These are phyloP conservation scores for Leptarthrus brevirostris DNA, from an alignment of 2,888 invertebrate genomes.

Conservation along the genomic window DNA sequence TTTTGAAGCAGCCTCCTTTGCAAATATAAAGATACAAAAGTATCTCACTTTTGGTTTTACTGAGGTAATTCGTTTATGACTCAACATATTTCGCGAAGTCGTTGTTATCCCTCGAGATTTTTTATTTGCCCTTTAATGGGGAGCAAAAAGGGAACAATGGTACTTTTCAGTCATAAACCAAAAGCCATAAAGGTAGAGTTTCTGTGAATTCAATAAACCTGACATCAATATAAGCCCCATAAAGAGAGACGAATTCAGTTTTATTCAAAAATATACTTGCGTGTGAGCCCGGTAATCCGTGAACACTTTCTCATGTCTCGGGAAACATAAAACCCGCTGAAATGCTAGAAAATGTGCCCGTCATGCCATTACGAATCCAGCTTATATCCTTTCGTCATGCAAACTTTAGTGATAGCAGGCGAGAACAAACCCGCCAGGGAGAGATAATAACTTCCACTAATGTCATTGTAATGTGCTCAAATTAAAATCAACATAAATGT, in stretches of 20 bases:
- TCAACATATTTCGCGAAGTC: not conserved
- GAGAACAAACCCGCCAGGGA: not conserved
- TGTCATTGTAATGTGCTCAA: conserved; percentile 3
- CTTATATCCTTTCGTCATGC: conserved; percentile 20
- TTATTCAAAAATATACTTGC: conserved; percentile 11
- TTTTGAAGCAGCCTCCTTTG: too few relatives aligned
- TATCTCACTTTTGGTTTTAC: too few relatives aligned
- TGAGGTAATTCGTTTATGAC: not conserved
- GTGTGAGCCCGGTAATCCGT: not conserved
- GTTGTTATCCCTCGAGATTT: not conserved
- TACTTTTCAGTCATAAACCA: not conserved
- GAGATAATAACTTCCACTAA: conserved; percentile 34
- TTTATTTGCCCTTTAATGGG: conserved; percentile 13
- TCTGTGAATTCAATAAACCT: conserved; percentile 21
- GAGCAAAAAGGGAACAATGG: not conserved
- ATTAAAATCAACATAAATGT: not conserved
- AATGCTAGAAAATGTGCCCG: conserved; percentile 18
- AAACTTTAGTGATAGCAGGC: conserved; percentile 9
- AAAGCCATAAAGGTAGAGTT: conserved; percentile 18
- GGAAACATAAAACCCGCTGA: conserved; percentile 23
- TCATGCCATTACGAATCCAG: conserved; percentile 21
- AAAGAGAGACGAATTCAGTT: conserved; percentile 1
- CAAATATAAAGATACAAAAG: too few relatives aligned
- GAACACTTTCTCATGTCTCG: conserved; percentile 15
- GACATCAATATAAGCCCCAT: not conserved